Percentiles rank a stretch among this genome's conserved stretches.
phyloP scores from a whole-genome alignment of 2,797 vertebrate species.

The Etheostoma nigrum region DNA sequence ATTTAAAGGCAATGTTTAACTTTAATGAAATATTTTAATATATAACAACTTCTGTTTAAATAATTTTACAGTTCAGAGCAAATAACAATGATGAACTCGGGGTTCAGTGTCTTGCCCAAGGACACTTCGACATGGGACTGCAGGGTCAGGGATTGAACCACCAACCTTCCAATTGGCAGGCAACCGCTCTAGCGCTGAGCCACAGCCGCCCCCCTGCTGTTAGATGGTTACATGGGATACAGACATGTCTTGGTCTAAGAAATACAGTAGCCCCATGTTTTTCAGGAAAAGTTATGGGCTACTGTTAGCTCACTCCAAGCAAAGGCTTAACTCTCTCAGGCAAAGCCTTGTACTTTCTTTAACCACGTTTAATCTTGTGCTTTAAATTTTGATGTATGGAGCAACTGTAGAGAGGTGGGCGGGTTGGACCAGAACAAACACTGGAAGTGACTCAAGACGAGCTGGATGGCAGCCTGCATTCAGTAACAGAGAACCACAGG shows the following conservation, averaged over 20 bases:
- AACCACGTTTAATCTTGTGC: constrained; percentile 33
- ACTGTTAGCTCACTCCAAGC: constrained; percentile 14
- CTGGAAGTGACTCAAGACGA: constrained; percentile 51
- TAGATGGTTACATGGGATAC: not conserved
- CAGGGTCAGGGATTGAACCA: too few species aligned
- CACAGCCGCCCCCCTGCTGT: not conserved
- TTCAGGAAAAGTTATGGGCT: constrained; percentile 1
- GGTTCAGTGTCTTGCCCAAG: too few species aligned
- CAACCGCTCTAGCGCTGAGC: too few species aligned
- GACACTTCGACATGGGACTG: too few species aligned
- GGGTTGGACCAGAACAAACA: constrained; percentile 46
- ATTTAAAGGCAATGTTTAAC: constrained; percentile 12
- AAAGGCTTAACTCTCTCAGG: constrained; percentile 9
- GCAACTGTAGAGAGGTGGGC: constrained; percentile 44
- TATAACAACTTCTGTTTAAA: not conserved
- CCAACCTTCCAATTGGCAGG: too few species aligned
- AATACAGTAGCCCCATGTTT: not conserved
- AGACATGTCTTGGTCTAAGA: not conserved
- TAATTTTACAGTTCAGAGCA: not conserved
- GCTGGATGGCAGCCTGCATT: constrained; percentile 53
- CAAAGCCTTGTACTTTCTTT: constrained; percentile 25
- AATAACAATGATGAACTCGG: not conserved
- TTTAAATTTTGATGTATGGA: constrained; percentile 51
- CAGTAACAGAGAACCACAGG: constrained; percentile 42
- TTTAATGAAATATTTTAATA: not conserved